phyloP scores from a whole-genome alignment of 2,113 vertebrate genomes.

The Camelus bactrianus region DNA sequence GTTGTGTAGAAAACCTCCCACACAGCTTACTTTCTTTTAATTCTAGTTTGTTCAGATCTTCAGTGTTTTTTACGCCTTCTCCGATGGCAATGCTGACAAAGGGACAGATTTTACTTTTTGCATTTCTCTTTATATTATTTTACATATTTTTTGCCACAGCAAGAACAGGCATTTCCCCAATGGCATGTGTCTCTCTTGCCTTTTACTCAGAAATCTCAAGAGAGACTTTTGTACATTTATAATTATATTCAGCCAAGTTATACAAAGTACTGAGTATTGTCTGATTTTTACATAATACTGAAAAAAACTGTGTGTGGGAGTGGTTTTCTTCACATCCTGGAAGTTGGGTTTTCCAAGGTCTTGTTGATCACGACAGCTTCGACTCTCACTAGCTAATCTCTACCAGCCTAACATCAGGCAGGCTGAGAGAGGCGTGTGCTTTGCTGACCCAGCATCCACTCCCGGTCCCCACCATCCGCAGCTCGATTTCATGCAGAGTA shows the following conservation, averaged over 20 bases:
- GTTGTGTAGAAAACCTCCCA: constrained; percentile 30
- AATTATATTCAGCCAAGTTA: neutral
- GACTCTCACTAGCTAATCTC: neutral
- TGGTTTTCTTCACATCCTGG: neutral
- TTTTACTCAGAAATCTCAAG: constrained; percentile 15
- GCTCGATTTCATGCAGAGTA: too few species aligned
- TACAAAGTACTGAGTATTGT: neutral
- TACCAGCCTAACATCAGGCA: rapidly evolving
- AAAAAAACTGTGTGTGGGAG: neutral
- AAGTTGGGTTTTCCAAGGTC: neutral
- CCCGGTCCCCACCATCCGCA: rapidly evolving
- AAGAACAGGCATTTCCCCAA: neutral
- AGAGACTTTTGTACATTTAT: neutral
- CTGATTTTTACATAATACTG: neutral
- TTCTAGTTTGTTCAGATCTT: neutral
- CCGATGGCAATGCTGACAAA: neutral
- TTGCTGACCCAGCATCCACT: neutral
- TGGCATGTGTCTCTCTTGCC: neutral
- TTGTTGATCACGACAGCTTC: neutral
- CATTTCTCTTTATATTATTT: neutral
- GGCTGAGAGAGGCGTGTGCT: neutral
- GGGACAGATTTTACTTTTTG: neutral
- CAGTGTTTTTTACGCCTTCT: neutral
- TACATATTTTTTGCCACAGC: neutral
- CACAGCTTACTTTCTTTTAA: neutral